phyloP scores from a whole-genome alignment of 2,113 vertebrate genomes.

The Paramisgurnus dabryanus region DNA sequence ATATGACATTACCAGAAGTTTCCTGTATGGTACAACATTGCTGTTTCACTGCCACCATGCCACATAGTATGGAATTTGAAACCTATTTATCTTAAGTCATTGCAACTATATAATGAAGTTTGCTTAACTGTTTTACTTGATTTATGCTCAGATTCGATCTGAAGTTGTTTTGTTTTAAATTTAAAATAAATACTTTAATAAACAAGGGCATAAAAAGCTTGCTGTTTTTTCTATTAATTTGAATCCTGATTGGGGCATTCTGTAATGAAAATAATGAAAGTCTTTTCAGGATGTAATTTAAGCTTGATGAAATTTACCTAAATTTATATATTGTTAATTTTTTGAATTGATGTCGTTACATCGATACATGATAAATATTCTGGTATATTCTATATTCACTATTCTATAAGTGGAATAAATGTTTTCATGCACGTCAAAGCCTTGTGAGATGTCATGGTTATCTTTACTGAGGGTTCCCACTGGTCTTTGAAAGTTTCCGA shows the following conservation, averaged over 20 bases:
- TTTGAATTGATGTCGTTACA: too few species aligned
- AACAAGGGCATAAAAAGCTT: neutral
- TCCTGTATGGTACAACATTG: conserved; percentile 20
- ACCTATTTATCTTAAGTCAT: conserved; percentile 27
- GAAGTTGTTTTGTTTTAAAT: conserved; percentile 13
- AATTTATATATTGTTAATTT: too few species aligned
- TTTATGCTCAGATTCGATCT: conserved; percentile 15
- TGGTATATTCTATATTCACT: too few species aligned
- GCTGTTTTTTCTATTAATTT: neutral
- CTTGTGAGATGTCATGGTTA: too few species aligned
- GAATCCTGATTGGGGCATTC: neutral
- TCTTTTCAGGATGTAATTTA: too few species aligned
- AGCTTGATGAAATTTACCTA: too few species aligned
- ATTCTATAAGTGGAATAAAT: too few species aligned
- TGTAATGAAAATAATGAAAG: too few species aligned
- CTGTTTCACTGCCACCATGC: conserved; percentile 33
- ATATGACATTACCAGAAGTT: neutral
- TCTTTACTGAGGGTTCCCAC: too few species aligned
- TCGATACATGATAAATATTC: too few species aligned
- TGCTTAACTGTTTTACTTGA: conserved; percentile 11
- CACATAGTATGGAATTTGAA: conserved; percentile 26
- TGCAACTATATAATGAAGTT: conserved; percentile 45
- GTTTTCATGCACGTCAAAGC: too few species aligned
- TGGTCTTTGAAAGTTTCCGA: too few species aligned
- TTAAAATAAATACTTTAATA: conserved; percentile 32